phyloP scores from a whole-genome alignment of 1,140 invertebrate genomes.

The Oedothorax gibbosus region DNA sequence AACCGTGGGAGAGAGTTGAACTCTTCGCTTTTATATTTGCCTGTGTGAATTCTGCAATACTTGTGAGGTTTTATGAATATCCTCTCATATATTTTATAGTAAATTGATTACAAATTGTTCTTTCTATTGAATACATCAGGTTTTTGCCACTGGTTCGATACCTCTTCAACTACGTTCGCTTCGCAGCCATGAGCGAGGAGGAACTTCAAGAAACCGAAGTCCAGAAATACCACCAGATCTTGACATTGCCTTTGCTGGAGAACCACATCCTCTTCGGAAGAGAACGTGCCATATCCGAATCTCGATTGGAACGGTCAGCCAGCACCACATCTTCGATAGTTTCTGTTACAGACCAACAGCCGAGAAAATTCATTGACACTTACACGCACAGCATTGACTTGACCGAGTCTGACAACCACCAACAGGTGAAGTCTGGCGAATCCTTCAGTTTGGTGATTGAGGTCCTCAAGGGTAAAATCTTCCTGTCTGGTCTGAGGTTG shows the following conservation, averaged over 20 bases:
- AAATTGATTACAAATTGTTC: too few species aligned
- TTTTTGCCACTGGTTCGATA: neutral
- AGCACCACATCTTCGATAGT: neutral
- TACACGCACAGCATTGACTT: neutral
- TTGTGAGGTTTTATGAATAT: too few species aligned
- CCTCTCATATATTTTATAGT: too few species aligned
- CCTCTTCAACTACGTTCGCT: slow-evolving; percentile 10
- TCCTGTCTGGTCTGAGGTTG: neutral
- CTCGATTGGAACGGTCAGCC: neutral
- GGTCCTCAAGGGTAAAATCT: slow-evolving; percentile 25
- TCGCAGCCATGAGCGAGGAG: neutral
- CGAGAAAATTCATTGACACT: neutral
- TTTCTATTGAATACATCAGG: too few species aligned
- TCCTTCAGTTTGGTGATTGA: slow-evolving; percentile 17
- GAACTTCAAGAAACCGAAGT: slow-evolving; percentile 22
- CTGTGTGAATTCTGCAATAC: too few species aligned
- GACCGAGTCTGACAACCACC: neutral
- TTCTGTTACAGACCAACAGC: neutral
- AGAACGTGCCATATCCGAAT: too few species aligned
- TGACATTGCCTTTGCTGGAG: neutral
- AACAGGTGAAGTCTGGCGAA: slow-evolving; percentile 20
- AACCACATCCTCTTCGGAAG: too few species aligned
- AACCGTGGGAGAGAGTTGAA: too few species aligned
- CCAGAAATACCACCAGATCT: neutral
- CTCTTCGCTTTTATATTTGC: too few species aligned